Base-by-base conservation (phyloP, 2,888 invertebrate species). In the Cantharis rustica region DNA sequence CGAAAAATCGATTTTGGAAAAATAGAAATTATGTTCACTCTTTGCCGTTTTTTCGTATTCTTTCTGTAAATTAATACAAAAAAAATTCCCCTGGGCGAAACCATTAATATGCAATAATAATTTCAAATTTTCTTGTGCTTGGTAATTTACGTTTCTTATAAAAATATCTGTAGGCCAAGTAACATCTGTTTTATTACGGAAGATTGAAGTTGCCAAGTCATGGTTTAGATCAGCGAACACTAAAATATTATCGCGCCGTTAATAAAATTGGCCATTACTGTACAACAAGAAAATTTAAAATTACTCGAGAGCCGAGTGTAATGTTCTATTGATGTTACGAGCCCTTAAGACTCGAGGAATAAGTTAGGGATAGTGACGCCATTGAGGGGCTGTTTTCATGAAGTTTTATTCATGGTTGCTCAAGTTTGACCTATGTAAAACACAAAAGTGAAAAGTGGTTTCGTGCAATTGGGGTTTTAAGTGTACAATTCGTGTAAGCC, bases 211-310 rank as follows among this genome's bases (percentile, higher is more conserved):
- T 73, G 68, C 68, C 69, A 17, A 71, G 76, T 76, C 73, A 71
- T 73, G 76, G 76, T 64, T 74, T 73, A 62, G 76, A 76, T 73
- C 76, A 71, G 27, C 68, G 73, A 73, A 71, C 73, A 73, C 73
- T 71, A 69, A 76, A 76, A 73, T 76, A 76, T 73, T 73, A 73
- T 76, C 76, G 73, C 73, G 73, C 68, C 71, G 71, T 68, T 76
- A 76, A 76, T 76, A 76, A 76, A 77, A 75, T 77, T 75, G 75
- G 71, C 74, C 77, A 77, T 77, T 77, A 75, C 77, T 73, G 73
- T 73, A 72, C 72, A 72, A 77, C 73, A 74, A 74, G 77, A 68
- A 70, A 76, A 71, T 76, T 73, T 74, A 72, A 76, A 76, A 76
- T 76, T 76, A 76, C 73, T 63, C 10, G 70, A 69, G 75, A 71